These are phyloP conservation scores for Tribolium freemani DNA, from an alignment of 2,888 invertebrate genomes.

Conservation along the genomic window DNA sequence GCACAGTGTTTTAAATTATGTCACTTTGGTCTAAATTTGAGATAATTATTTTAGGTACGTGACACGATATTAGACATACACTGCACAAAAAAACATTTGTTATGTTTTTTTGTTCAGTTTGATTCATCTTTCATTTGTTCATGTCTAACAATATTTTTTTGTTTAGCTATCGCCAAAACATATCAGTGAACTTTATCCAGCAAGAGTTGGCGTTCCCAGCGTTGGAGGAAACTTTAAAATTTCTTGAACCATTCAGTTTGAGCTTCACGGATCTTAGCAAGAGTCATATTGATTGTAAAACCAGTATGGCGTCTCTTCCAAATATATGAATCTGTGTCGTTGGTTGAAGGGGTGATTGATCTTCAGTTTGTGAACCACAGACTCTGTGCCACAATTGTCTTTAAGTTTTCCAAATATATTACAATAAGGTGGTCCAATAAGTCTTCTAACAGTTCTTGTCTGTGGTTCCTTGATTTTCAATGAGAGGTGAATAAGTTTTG, in stretches of 20 bases:
- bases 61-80: background rate
- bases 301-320: conserved; percentile 75
- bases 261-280: conserved; percentile 79
- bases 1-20: background rate
- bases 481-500: background rate
- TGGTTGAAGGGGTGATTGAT: conserved; percentile 19
- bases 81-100: background rate
- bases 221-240: conserved; percentile 86
- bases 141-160: conserved; percentile 58
- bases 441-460: background rate
- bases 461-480: background rate
- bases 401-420: background rate
- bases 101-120: background rate
- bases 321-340: conserved; percentile 68
- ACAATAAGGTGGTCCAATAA: background rate
- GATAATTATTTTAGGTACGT: background rate
- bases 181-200: conserved; percentile 89
- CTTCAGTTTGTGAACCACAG: conserved; percentile 18
- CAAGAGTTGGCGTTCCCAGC: conserved; percentile 91
- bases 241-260: conserved; percentile 87
- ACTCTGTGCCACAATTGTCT: conserved; percentile 1
- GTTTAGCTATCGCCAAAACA: conserved; percentile 92
- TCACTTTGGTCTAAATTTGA: background rate
- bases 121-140: conserved; percentile 16
- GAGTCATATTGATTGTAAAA: conserved; percentile 92